A percentile compares a stretch with the other conserved stretches of the same genome.
Conservation (phyloP, 53 echinoderm and acorn worm genomes). For the Holothuria scabra region DNA sequence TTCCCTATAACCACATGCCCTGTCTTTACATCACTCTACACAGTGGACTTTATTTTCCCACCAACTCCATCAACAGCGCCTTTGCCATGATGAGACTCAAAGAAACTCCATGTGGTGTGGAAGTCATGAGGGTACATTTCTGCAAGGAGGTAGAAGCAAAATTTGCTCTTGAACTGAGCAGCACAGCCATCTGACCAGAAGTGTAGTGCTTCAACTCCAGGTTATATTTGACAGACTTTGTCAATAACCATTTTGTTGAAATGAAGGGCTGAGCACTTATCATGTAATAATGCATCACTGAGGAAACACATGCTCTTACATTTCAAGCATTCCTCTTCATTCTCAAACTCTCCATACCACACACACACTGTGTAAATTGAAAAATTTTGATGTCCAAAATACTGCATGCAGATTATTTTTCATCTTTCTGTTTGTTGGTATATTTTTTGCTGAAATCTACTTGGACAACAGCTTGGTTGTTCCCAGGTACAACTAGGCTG, state of each 20-base stretch:
- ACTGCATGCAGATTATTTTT: too few relatives aligned
- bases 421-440: slow-evolving; percentile 18
- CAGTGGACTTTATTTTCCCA: too few relatives aligned
- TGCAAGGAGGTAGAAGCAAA: too few relatives aligned
- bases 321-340: slow-evolving; percentile 16
- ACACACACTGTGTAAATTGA: slow-evolving; percentile 12
- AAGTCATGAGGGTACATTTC: too few relatives aligned
- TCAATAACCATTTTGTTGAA: too few relatives aligned
- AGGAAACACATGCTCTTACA: slow-evolving; percentile 1
- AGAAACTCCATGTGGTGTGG: background rate
- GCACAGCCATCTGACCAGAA: slow-evolving; percentile 57
- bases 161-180: too few relatives aligned
- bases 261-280: too few relatives aligned
- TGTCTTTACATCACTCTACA: too few relatives aligned
- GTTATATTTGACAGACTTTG: too few relatives aligned
- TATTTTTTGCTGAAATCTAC: slow-evolving; percentile 28
- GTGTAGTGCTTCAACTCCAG: too few relatives aligned
- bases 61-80: slow-evolving; percentile 45
- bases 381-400: slow-evolving; percentile 19
- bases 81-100: slow-evolving; percentile 20
- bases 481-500: slow-evolving; percentile 2
- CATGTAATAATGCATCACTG: too few relatives aligned
- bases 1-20: too few relatives aligned
- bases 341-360: slow-evolving; percentile 29
- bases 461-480: slow-evolving; percentile 15